Evolutionary conservation across 2,888 invertebrate genomes (phyloP).

Genomic region (Limnephilus marmoratus): DNA sequence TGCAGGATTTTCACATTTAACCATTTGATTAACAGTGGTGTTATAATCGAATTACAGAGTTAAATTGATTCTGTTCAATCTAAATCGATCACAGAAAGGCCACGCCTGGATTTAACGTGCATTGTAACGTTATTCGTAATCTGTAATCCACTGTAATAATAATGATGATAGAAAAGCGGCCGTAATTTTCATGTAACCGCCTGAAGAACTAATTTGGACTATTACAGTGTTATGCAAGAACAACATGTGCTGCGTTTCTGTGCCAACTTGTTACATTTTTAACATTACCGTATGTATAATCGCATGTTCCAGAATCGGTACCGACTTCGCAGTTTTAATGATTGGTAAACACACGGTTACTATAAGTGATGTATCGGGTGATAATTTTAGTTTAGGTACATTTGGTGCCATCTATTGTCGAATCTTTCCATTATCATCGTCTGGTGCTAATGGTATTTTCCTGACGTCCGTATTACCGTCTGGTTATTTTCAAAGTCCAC

Average conservation of each 20-base stretch:
- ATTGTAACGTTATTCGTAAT: neutral
- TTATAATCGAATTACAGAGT: constrained; percentile 5
- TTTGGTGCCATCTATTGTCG: constrained; percentile 10
- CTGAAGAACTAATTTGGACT: constrained; percentile 32
- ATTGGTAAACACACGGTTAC: constrained; percentile 18
- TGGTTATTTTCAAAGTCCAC: neutral
- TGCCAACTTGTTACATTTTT: constrained; percentile 23
- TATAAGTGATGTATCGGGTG: neutral
- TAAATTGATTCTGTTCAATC: neutral
- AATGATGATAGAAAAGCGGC: constrained; percentile 11
- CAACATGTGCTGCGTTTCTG: constrained; percentile 18
- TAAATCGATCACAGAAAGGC: neutral
- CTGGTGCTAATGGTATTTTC: constrained; percentile 17
- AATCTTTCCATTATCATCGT: constrained; percentile 6
- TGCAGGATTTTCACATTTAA: neutral
- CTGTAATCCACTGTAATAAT: neutral
- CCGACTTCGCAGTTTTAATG: constrained; percentile 11
- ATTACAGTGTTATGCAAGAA: constrained; percentile 27
- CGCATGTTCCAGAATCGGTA: neutral
- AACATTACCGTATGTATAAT: constrained; percentile 25
- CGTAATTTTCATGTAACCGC: constrained; percentile 36
- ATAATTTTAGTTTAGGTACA: constrained; percentile 15
- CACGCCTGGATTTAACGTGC: constrained; percentile 10
- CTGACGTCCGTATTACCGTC: neutral
- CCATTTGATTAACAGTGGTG: neutral